Evolutionary conservation across 92 coral and sea anemone species (phyloP).

Genomic region (Metridium senile): DNA sequence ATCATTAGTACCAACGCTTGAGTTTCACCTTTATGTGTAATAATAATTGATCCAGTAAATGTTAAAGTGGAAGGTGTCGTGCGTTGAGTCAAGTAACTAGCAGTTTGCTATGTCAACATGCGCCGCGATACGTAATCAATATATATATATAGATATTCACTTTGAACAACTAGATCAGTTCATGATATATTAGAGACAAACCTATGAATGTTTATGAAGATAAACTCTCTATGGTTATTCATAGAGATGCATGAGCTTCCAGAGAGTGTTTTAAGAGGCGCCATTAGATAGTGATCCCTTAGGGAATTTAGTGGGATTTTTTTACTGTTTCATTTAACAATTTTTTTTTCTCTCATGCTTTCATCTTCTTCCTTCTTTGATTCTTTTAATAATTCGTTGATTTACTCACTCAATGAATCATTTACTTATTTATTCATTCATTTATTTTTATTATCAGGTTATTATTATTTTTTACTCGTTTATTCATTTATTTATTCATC

Average conservation of each 20-base stretch:
- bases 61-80: too few relatives aligned
- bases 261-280: background rate
- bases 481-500: background rate
- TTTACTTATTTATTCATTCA: too few relatives aligned
- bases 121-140: background rate
- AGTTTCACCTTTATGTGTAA: too few relatives aligned
- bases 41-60: too few relatives aligned
- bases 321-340: too few relatives aligned
- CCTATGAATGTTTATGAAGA: background rate
- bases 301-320: too few relatives aligned
- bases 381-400: too few relatives aligned
- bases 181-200: background rate
- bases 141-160: background rate
- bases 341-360: too few relatives aligned
- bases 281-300: background rate
- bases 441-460: background rate
- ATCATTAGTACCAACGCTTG: too few relatives aligned
- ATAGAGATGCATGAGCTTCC: background rate
- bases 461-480: background rate
- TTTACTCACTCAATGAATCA: too few relatives aligned
- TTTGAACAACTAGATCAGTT: background rate
- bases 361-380: too few relatives aligned
- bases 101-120: constrained; percentile 7
- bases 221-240: background rate
- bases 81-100: background rate